These are phyloP conservation scores for Dipodomys spectabilis DNA, from an alignment of 2,113 vertebrate genomes.

Conservation along the genomic window DNA sequence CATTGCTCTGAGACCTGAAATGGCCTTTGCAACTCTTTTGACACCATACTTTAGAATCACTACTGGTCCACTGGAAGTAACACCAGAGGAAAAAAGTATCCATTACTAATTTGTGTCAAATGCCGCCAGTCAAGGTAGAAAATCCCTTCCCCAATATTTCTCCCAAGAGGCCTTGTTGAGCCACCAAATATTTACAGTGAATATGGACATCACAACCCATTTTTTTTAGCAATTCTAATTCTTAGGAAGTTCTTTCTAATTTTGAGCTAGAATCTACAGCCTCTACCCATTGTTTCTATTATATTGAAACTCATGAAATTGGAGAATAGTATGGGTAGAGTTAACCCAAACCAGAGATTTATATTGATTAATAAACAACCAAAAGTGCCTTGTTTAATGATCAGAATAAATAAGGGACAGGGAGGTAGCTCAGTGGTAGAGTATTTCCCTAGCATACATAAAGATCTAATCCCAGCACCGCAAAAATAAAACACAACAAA, in stretches of 20 bases:
- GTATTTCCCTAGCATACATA: neutral
- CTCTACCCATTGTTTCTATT: neutral
- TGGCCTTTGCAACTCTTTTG: neutral
- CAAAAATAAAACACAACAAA: neutral
- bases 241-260: slow-evolving; percentile 7
- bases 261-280: neutral
- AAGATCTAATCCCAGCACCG: neutral
- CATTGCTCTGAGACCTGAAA: neutral
- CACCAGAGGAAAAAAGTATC: neutral
- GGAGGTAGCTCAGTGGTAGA: neutral
- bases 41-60: neutral
- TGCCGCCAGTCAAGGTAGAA: neutral
- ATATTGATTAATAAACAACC: neutral
- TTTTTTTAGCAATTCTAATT: neutral
- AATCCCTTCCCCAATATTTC: neutral
- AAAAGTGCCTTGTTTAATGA: neutral
- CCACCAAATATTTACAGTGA: neutral
- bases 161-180: neutral
- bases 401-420: neutral
- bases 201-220: neutral
- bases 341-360: slow-evolving; percentile 18
- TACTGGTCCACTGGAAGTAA: neutral
- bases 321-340: neutral
- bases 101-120: neutral
- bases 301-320: neutral